Evolutionary conservation across 2,797 vertebrate genomes (phyloP).

Genomic region (Poecilia velifera): DNA sequence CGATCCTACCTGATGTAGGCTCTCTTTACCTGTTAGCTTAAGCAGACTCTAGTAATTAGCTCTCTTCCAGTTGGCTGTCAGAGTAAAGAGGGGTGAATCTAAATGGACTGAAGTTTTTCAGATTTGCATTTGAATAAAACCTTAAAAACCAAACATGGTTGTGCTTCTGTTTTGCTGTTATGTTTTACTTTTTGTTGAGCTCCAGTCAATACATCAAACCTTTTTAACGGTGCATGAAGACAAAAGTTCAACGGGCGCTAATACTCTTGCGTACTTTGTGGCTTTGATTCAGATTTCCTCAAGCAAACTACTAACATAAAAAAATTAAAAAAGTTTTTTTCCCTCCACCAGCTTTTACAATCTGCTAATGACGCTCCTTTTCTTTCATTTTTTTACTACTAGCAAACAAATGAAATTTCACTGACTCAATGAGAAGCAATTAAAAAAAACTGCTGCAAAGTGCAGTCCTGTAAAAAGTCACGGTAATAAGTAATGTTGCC

Average conservation of each 20-base stretch:
- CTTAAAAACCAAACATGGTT: not conserved
- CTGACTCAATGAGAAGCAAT: not conserved
- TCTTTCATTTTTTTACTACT: not conserved
- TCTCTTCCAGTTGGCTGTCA: not conserved
- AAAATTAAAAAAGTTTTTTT: not conserved
- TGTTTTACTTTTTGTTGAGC: not conserved
- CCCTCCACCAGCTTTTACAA: not conserved
- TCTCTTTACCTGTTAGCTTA: not conserved
- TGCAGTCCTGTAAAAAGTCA: not conserved
- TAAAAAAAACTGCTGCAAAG: not conserved
- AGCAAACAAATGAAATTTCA: not conserved
- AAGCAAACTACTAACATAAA: not conserved
- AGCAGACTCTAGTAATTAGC: not conserved
- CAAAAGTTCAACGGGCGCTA: too few species aligned
- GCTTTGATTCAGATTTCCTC: not conserved
- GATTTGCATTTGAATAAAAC: not conserved
- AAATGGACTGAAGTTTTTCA: not conserved
- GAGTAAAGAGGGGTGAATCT: too few species aligned
- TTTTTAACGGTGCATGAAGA: not conserved
- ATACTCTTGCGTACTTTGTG: not conserved
- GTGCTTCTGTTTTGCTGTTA: not conserved
- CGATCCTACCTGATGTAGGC: not conserved
- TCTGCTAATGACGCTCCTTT: not conserved
- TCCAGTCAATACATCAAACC: not conserved
- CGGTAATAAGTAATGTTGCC: not conserved